Evolutionary conservation across 2,888 invertebrate genomes (phyloP), one percentile per base, ranked within the genome.

Genomic region (Acanthosepion lycidas): DNA sequence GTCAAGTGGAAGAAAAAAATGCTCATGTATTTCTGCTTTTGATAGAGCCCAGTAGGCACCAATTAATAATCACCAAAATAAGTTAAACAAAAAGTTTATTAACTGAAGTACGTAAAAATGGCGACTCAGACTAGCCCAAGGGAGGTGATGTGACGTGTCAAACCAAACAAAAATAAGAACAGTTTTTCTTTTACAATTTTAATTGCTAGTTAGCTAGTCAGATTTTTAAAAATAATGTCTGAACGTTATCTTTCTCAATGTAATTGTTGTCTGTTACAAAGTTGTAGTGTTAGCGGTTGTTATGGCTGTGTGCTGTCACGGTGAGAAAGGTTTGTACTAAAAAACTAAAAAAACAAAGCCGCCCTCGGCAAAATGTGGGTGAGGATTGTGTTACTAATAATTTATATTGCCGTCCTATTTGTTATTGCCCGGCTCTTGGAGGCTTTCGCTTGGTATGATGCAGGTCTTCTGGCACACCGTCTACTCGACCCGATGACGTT

Each of bases 401-500:
- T 97, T n/a, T 97, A 97, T 95, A 96, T 97, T 51, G 94, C 96
- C 33, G 96, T 97, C 51, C 95, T 97, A 55, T 97, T 97, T 95
- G 94, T 97, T 42, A 95, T 97, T 93, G 97, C 97, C 20, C 97
- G 97, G 8, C 95, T 97, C 15, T 95, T 97, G 94, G 97, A 97
- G 95, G 96, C 97, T 5, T 96, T 97, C 33, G 96, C 97, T 33
- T 97, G 97, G 97, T 97, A 97, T 95, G 97, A 97, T 94, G 96
- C 96, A 51, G 97, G 97, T 6, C 96, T 96, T 94, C 95, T 97
- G 93, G 96, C 97, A n/a, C 96, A 96, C 91, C 96, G 96, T 53
- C 96, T 97, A 64, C 96, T 97, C 91, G 97, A 97, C 95, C 97
- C 97, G 0, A 97, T 97, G 96, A 95, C 97, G 6, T 95, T 97